Base-by-base conservation (phyloP, 2,113 vertebrate genomes). In the Phalacrocorax pelagicus region DNA sequence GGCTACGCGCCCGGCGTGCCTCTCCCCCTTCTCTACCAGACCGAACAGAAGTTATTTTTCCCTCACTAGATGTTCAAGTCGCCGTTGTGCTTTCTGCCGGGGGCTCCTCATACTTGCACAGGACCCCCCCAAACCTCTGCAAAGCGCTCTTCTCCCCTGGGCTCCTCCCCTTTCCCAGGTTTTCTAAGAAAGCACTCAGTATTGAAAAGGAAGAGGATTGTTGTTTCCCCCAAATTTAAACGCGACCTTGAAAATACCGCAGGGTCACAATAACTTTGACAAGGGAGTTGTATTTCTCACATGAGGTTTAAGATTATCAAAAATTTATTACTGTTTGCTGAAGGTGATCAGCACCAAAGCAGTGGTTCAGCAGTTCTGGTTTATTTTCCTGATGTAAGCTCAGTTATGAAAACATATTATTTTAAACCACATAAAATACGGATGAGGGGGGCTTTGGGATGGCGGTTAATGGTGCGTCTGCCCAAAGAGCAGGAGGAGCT, bases 401-500 rank as follows among this genome's bases (percentile, higher is more conserved):
- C 36, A 12, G 30, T 44, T 63, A 65, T 20, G 36, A 52, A 27
- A 34, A 32, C 32, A 12, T 13, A 5, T 3, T 8, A 7, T 19
- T 73, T 34, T 52, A 14, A 52, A 59, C 5, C 32, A 59, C 13
- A 21, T 14, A 21, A 51, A 52, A 46, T 30, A 59, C 2, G 10
- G 12, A 6, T 15, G 22, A 32, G 54, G 27, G 32, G 22, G 16
- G 8, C 27, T 27, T 52, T 9, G 2, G 58, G 58, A 13, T 27
- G 17, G 26, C 20, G 18, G 21, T 23, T 74, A 15, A 15, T 6
- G 32, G 19, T 4, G 34, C 10, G 5, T 4, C 15, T 54, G 38
- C 26, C 12, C 38, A 14, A 29, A 14, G 46, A 15, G 11, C 46
- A 9, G 6, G 10, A 8, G 0, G 3, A 21, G 38, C 46, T 13